Evolutionary conservation across 2,888 invertebrate species (phyloP).

Genomic region (Melikaiella ostensackeni): DNA sequence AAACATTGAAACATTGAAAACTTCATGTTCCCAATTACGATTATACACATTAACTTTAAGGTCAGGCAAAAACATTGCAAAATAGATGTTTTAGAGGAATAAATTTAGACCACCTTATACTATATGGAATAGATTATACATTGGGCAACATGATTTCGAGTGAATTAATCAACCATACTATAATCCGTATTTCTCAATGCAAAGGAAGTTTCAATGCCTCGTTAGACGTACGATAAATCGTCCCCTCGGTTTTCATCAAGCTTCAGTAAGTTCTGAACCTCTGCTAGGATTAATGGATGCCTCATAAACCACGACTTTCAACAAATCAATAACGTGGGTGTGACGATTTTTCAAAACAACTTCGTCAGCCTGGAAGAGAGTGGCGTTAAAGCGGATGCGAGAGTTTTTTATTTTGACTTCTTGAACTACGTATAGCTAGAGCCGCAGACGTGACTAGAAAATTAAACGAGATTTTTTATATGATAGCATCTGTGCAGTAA

Average conservation of each 20-base stretch:
- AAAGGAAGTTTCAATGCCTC: neutral
- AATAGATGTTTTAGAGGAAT: neutral
- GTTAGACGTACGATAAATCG: neutral
- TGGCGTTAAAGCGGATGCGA: neutral
- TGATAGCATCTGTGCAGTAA: neutral
- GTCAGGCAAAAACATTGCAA: too few relatives aligned
- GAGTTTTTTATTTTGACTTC: neutral
- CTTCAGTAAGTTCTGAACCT: neutral
- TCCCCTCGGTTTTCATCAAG: neutral
- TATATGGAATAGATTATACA: neutral
- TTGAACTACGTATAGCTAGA: neutral
- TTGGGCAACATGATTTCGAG: neutral
- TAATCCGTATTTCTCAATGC: neutral
- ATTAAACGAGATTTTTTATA: neutral
- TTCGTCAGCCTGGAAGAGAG: neutral
- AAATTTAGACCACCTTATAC: neutral
- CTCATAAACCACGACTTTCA: neutral
- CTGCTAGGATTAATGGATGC: neutral
- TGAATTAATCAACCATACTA: neutral
- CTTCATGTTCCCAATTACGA: neutral
- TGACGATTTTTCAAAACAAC: slow-evolving; percentile 7
- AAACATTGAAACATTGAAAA: too few relatives aligned
- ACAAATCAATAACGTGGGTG: slow-evolving; percentile 1
- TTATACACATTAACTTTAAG: too few relatives aligned
- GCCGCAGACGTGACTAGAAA: neutral